These are phyloP conservation scores for Apotomis turbidana DNA, from an alignment of 2,888 invertebrate genomes.

Conservation along the genomic window DNA sequence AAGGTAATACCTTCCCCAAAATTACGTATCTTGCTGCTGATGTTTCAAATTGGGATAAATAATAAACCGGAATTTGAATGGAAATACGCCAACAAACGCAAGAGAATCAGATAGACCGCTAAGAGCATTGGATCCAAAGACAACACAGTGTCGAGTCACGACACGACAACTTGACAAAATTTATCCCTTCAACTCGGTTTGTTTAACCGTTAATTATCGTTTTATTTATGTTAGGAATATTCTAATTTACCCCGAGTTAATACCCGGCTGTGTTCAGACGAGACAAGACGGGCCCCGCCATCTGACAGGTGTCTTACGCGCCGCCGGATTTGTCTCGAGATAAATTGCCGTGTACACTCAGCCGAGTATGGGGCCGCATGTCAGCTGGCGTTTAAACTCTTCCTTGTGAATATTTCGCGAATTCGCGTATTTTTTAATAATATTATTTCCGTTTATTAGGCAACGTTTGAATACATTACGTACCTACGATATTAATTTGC, in stretches of 20 bases:
- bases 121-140: slow-evolving; percentile 47
- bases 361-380: slow-evolving; percentile 52
- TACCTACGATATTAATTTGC: background rate
- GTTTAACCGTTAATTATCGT: slow-evolving; percentile 74
- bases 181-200: slow-evolving; percentile 68
- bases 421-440: slow-evolving; percentile 2
- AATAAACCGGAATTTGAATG: background rate
- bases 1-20: too few relatives aligned
- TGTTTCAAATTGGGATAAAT: background rate
- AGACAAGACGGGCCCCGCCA: slow-evolving; percentile 66
- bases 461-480: background rate
- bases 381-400: slow-evolving; percentile 49
- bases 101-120: slow-evolving; percentile 4
- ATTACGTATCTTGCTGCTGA: background rate
- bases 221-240: slow-evolving; percentile 76
- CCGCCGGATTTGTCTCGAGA: slow-evolving; percentile 72
- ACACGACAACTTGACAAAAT: slow-evolving; percentile 67
- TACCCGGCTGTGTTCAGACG: slow-evolving; percentile 63
- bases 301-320: slow-evolving; percentile 79
- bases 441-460: background rate
- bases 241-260: slow-evolving; percentile 72
- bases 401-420: slow-evolving; percentile 47
- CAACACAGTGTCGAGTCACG: slow-evolving; percentile 57
- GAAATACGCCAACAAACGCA: background rate
- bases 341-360: slow-evolving; percentile 64